Evolutionary conservation across 2,797 vertebrate species (phyloP), one percentile per base, ranked within the genome.

Genomic region (Astyanax mexicanus): DNA sequence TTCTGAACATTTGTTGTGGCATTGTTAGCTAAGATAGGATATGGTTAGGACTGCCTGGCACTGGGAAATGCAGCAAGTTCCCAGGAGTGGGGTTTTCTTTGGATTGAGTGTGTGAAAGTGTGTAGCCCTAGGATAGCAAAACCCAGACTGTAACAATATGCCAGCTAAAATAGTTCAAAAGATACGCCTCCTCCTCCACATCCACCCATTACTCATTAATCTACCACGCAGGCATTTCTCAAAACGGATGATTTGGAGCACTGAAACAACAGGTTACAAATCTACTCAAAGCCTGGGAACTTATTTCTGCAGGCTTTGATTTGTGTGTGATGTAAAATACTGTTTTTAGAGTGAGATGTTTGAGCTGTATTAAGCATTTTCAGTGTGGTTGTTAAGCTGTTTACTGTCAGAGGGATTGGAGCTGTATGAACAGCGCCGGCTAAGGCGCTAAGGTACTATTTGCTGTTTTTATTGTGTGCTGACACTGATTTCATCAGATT

Each of bases 221-320:
- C 80, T 76, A 60, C 62, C 55, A 40, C n/a, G 42, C 47, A 60
- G 72, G 69, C 77, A 17, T 69, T 74, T 77, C 44, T 66, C 42
- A 35, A 67, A 77, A 74, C 23, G 60, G 29, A 44, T 61, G 45
- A 47, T 64, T 67, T 76, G 49, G 38, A 40, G 49, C 15, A 58
- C n/a, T 69, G 51, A 69, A 68, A 72, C 40, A 52, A 45, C 66
- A 72, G 78, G 75, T 70, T 51, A 15, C 54, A 29, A 58, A 37
- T 25, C 29, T 49, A 54, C 72, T 72, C 55, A 52, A 69, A 38
- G 66, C 69, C 74, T 82, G 77, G 77, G 77, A 82, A 80, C 60
- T 54, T 42, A 32, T 4, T 65, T 74, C 44, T 62, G 71, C 69
- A 47, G 55, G 69, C n/a, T 38, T 42, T 27, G 32, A 38, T 51